Percentiles rank a stretch among this genome's conserved stretches.
These are phyloP conservation scores for Leucophenga varia DNA, from an alignment of 1,140 invertebrate genomes.

Conservation along the genomic window DNA sequence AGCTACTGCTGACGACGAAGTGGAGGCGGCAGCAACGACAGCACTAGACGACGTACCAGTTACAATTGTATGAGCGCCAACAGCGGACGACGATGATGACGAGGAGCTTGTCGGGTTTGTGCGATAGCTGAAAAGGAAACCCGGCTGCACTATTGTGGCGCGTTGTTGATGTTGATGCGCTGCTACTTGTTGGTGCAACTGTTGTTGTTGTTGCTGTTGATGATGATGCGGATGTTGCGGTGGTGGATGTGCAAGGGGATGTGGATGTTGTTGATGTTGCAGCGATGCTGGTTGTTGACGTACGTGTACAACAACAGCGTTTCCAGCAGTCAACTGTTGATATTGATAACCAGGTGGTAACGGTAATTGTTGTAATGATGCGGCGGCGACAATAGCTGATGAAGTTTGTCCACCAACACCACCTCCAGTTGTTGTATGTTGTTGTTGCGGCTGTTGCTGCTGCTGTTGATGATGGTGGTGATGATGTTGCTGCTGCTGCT, in stretches of 20 bases:
- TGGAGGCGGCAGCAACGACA: constrained; percentile 22
- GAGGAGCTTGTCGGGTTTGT: constrained; percentile 19
- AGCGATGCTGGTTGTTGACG: constrained; percentile 27
- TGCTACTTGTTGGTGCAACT: constrained; percentile 5
- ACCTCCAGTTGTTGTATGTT: constrained; percentile 2
- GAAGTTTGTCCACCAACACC: constrained; percentile 10
- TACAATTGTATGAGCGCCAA: not conserved
- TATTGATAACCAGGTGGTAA: constrained; percentile 25
- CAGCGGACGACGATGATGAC: not conserved
- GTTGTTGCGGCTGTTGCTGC: constrained; percentile 29
- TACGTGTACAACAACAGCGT: constrained; percentile 42
- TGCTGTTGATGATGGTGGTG: constrained; percentile 24
- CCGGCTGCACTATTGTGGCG: constrained; percentile 44
- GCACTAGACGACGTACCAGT: constrained; percentile 4
- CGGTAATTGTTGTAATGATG: constrained; percentile 16
- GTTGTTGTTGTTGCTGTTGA: constrained; percentile 29
- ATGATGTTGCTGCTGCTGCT: constrained; percentile 14
- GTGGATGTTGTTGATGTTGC: constrained; percentile 31
- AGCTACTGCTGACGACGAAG: constrained; percentile 26
- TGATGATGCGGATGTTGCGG: constrained; percentile 29
- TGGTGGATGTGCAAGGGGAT: constrained; percentile 22
- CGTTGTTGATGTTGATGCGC: constrained; percentile 36
- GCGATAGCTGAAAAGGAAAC: constrained; percentile 47
- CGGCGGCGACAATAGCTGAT: constrained; percentile 28
- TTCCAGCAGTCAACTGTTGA: constrained; percentile 37